These are phyloP conservation scores for Brienomyrus longianalis DNA, from an alignment of 2,113 vertebrate genomes.

Conservation along the genomic window DNA sequence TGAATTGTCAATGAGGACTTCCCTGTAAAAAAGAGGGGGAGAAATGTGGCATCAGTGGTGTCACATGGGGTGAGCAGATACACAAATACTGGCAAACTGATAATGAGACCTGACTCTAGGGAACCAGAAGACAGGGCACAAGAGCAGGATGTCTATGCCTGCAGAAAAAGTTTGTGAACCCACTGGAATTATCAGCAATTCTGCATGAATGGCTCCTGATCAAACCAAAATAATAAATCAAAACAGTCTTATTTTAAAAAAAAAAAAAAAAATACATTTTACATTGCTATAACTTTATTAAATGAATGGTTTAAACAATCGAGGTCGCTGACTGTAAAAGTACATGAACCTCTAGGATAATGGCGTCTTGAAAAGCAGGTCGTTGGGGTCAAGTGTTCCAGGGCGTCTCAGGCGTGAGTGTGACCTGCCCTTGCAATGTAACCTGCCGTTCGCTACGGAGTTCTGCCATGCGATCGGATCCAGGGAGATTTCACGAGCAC, in stretches of 20 bases:
- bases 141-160: not conserved
- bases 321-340: not conserved
- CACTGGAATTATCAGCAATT: not conserved
- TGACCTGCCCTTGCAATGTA: not conserved
- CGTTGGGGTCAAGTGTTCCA: not conserved
- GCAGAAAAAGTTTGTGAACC: not conserved
- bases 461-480: not conserved
- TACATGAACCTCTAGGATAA: not conserved
- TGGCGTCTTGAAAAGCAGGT: not conserved
- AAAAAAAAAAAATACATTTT: not conserved
- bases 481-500: not conserved
- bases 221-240: not conserved
- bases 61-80: not conserved
- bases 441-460: not conserved
- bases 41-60: not conserved
- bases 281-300: not conserved
- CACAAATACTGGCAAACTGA: not conserved
- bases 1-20: slow-evolving; percentile 98
- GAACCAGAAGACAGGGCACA: not conserved
- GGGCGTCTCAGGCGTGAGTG: not conserved
- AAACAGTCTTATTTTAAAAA: not conserved
- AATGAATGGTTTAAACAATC: not conserved
- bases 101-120: not conserved
- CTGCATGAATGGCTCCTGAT: not conserved
- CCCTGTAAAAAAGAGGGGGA: slow-evolving; percentile 64